Base-by-base conservation (phyloP, 1,140 invertebrate genomes). In the Lepidurus couesii region DNA sequence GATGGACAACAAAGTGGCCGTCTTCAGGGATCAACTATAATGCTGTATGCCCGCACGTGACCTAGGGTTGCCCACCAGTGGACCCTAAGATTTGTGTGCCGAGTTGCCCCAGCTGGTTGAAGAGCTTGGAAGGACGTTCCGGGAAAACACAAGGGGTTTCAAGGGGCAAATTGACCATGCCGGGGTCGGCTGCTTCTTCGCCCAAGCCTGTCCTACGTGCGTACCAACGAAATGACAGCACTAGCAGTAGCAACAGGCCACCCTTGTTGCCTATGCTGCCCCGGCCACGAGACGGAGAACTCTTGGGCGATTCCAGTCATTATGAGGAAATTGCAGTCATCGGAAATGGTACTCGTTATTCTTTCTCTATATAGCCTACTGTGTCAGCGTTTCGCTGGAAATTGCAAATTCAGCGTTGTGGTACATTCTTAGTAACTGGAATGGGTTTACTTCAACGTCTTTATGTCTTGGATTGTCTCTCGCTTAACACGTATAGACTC, bases 271-370 rank as follows among this genome's bases (percentile, higher is more conserved):
- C 53, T 7, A 65, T 65, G 53, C 21, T 65, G 53, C 53, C 53
- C 13, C 53, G 53, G 53, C 53, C 53, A 65, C 16, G 53, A 13
- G 53, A 16, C 53, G 21, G 53, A 65, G 53, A 21, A 65, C 53
- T 74, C 9, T 42, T 79, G 11, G 74, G 78, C 73, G 78, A 79
- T 74, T 75, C 78, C 78, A 79, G 78, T 79, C 78, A 79, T 24
- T 79, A 79, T 44, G 78, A 79, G 47, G 78, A 79, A 75, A 79
- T 79, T 47, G 78, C 78, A 13, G 73, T 79, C 78, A 79, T 79
- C 44, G 78, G 78, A 42, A 79, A 79, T 75, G 78, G 78, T 79
- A 34, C 34, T 34, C 34, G 4, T 34, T 34, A 34, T 34, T 34
- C 34, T 34, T 34, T 4, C 34, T 34, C 34, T 34, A 34, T 65